Percentiles rank a stretch among this genome's conserved stretches.
These are phyloP conservation scores for Hypomecis punctinalis DNA, from an alignment of 2,888 invertebrate genomes.

Conservation along the genomic window DNA sequence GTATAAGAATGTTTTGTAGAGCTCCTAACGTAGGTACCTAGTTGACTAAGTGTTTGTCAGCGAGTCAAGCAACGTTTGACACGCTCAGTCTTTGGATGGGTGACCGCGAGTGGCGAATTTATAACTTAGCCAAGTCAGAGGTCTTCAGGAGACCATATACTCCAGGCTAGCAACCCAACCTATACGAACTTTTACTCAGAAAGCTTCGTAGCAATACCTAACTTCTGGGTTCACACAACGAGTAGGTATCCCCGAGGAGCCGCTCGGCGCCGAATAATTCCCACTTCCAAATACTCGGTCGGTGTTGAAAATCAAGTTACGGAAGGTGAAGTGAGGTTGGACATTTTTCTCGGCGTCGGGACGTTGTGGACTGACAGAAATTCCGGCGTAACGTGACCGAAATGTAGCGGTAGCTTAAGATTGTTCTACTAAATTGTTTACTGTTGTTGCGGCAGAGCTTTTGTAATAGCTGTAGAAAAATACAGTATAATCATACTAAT, in stretches of 20 bases:
- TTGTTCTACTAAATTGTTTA: not conserved
- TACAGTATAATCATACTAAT: no score
- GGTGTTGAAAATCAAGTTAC: slow-evolving; percentile 31
- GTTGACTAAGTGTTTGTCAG: no score
- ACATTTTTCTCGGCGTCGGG: slow-evolving; percentile 18
- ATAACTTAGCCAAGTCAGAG: no score
- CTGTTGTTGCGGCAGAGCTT: not conserved
- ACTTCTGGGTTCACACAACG: not conserved
- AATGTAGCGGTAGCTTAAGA: slow-evolving; percentile 10
- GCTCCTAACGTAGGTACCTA: no score
- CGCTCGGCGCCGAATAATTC: slow-evolving; percentile 20
- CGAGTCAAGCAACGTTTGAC: no score
- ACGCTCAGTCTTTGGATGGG: no score
- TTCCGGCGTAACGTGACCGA: slow-evolving; percentile 17
- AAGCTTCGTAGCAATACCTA: not conserved
- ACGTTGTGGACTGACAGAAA: slow-evolving; percentile 18
- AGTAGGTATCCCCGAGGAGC: not conserved
- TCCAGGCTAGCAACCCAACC: no score
- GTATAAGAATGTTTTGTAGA: no score
- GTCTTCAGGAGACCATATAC: no score
- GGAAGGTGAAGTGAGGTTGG: slow-evolving; percentile 27
- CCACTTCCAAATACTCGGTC: not conserved
- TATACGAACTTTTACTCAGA: no score
- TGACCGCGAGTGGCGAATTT: no score
- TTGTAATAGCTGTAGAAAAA: no score